Evolutionary conservation across 1,140 invertebrate species (phyloP).

Genomic region (Patella vulgata): DNA sequence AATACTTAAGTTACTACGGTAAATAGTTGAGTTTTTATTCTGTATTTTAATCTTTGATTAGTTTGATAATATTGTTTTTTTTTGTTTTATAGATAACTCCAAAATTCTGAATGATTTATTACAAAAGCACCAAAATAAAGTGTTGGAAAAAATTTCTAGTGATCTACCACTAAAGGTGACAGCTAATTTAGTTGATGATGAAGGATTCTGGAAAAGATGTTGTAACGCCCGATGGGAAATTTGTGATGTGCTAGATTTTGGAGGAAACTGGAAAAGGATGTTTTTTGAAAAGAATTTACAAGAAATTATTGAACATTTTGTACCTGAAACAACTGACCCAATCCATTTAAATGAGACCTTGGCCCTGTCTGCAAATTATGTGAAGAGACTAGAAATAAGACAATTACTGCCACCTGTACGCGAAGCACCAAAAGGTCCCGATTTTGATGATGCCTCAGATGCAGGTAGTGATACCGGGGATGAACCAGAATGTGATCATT

Average conservation of each 20-base stretch:
- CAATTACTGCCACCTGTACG: slow-evolving; percentile 67
- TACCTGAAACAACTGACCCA: slow-evolving; percentile 63
- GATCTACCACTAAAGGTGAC: slow-evolving; percentile 65
- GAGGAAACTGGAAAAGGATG: slow-evolving; percentile 65
- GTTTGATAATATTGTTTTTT: no score
- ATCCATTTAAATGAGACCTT: slow-evolving; percentile 60
- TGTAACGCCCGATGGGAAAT: slow-evolving; percentile 65
- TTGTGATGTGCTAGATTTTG: slow-evolving; percentile 63
- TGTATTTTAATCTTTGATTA: no score
- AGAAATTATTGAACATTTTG: slow-evolving; percentile 65
- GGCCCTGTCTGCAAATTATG: slow-evolving; percentile 57
- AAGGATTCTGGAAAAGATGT: slow-evolving; percentile 66
- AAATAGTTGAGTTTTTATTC: no score
- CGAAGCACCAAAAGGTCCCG: slow-evolving; percentile 58
- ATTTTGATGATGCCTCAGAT: slow-evolving; percentile 63
- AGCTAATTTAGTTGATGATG: slow-evolving; percentile 62
- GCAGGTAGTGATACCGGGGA: slow-evolving; percentile 61
- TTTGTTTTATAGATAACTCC: slow-evolving; percentile 61
- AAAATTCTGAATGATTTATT: slow-evolving; percentile 58
- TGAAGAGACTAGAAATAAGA: slow-evolving; percentile 59
- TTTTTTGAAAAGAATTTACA: slow-evolving; percentile 67
- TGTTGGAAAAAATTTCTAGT: slow-evolving; percentile 61
- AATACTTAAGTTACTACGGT: no score
- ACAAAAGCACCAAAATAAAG: slow-evolving; percentile 57
- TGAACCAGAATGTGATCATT: slow-evolving; percentile 65